Evolutionary conservation across 2,113 vertebrate species (phyloP).

Genomic region (Microcebus ravelobensis): DNA sequence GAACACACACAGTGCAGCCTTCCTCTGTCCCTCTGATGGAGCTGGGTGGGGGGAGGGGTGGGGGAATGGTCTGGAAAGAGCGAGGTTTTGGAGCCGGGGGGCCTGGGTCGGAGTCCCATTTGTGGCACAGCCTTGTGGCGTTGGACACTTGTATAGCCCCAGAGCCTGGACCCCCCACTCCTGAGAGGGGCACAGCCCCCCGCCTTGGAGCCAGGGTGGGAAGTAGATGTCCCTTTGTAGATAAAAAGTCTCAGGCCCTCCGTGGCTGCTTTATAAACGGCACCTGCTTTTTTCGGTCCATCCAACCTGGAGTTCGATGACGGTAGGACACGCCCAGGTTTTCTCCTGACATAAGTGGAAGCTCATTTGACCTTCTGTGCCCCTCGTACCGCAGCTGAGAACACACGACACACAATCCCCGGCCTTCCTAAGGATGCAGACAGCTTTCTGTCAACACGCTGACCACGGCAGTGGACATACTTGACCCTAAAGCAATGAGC

Average conservation of each 20-base stretch:
- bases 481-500: not conserved
- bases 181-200: not conserved
- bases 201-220: fast-evolving
- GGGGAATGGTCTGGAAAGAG: not conserved
- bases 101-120: not conserved
- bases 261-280: not conserved
- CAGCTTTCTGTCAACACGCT: not conserved
- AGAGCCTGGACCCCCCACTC: not conserved
- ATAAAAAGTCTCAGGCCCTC: not conserved
- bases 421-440: not conserved
- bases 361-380: not conserved
- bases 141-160: not conserved
- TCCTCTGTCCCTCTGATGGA: not conserved
- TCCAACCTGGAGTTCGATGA: not conserved
- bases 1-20: not conserved
- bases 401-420: not conserved
- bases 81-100: not conserved
- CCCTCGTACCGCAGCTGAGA: not conserved
- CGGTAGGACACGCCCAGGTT: not conserved
- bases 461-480: not conserved
- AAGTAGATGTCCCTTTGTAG: not conserved
- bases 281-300: not conserved
- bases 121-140: not conserved
- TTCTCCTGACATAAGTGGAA: not conserved
- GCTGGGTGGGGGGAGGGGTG: not conserved